Evolutionary conservation across 2,797 vertebrate genomes (phyloP).

Genomic region (Valencia hispanica): DNA sequence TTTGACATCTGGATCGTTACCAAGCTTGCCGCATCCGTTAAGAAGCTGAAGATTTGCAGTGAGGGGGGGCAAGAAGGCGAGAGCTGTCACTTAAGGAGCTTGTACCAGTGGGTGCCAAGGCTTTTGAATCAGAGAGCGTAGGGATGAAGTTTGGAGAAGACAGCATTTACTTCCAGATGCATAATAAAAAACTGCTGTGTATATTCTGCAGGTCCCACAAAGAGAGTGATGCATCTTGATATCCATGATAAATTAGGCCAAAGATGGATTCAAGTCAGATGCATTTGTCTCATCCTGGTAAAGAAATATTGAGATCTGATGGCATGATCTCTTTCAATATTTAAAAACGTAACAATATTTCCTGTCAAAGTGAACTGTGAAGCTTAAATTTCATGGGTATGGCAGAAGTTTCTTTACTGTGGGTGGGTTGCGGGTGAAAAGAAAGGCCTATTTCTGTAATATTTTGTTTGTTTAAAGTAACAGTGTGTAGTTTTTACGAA

Average conservation of each 20-base stretch:
- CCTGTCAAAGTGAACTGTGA: not conserved
- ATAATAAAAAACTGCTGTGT: not conserved
- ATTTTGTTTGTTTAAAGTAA: no score
- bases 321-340: not conserved
- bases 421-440: no score
- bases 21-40: constrained; percentile 68
- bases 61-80: constrained; percentile 46
- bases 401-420: no score
- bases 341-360: not conserved
- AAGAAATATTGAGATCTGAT: not conserved
- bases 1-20: constrained; percentile 71
- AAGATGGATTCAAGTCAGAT: not conserved
- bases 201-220: not conserved
- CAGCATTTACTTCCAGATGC: not conserved
- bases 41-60: constrained; percentile 70
- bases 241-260: not conserved
- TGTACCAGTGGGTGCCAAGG: constrained; percentile 50
- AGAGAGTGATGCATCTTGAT: not conserved
- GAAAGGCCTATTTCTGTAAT: no score
- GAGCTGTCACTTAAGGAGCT: constrained; percentile 66
- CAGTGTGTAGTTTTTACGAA: no score
- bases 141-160: constrained; percentile 16
- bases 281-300: no score
- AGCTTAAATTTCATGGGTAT: no score
- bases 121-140: constrained; percentile 18